These are phyloP conservation scores for Calliphora vomitoria DNA, from an alignment of 2,888 invertebrate genomes.

Conservation along the genomic window DNA sequence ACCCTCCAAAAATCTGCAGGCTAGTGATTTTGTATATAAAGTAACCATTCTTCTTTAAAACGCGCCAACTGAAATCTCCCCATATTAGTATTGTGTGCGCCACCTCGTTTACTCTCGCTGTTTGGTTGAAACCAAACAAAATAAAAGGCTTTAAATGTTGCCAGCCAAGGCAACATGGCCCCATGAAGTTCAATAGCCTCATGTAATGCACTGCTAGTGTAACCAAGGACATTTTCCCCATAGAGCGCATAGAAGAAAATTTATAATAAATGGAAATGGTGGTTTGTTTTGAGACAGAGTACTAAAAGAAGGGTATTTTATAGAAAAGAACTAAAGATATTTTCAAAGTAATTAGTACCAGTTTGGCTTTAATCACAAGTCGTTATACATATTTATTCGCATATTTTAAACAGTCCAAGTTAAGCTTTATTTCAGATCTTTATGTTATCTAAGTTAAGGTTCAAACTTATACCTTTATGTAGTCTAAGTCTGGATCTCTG, in stretches of 20 bases:
- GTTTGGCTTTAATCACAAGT: too few species aligned
- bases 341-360: too few species aligned
- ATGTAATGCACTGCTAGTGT: conserved; percentile 77
- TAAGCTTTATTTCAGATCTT: too few species aligned
- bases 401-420: too few species aligned
- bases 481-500: too few species aligned
- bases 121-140: conserved; percentile 38
- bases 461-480: too few species aligned
- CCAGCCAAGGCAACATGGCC: conserved; percentile 76
- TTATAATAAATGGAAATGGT: conserved; percentile 21
- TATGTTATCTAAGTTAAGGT: neutral
- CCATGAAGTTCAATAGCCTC: conserved; percentile 77
- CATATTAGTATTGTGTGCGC: neutral
- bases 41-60: conserved; percentile 1
- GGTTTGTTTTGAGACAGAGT: neutral
- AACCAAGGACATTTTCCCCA: conserved; percentile 77
- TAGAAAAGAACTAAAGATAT: too few species aligned
- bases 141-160: conserved; percentile 56
- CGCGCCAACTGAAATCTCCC: conserved; percentile 5
- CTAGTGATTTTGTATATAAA: neutral
- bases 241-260: neutral
- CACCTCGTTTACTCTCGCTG: neutral
- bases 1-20: conserved; percentile 36
- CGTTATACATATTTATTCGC: too few species aligned
- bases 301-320: neutral